Evolutionary conservation across 1,140 invertebrate species (phyloP).

Genomic region (Radopholus similis): DNA sequence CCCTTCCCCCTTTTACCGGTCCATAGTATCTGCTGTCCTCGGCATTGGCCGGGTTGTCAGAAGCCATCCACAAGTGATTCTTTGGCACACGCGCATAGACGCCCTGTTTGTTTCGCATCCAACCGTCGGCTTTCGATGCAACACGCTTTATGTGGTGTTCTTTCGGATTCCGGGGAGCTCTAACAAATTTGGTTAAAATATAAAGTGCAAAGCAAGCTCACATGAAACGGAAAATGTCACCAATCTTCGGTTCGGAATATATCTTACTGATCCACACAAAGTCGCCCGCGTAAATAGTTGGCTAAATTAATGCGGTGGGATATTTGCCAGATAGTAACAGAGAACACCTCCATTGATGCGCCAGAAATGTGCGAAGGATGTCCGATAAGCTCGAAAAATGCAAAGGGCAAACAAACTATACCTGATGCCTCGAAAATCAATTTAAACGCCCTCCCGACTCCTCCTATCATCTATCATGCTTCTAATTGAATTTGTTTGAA

Average conservation of each 20-base stretch:
- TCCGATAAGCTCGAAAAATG: constrained; percentile 27
- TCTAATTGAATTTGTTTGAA: too few species aligned
- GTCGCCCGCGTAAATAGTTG: constrained; percentile 11
- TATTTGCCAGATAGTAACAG: background rate
- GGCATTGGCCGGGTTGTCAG: constrained; percentile 30
- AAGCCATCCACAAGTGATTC: constrained; percentile 36
- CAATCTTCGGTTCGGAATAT: background rate
- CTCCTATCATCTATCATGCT: too few species aligned
- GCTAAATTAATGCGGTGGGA: background rate
- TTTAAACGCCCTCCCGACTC: too few species aligned
- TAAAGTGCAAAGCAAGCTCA: background rate
- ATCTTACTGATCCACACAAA: constrained; percentile 18
- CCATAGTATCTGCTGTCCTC: constrained; percentile 35
- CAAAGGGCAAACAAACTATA: constrained; percentile 29
- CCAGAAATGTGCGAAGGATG: constrained; percentile 26
- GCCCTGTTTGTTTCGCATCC: background rate
- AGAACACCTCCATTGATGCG: constrained; percentile 33
- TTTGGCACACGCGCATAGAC: background rate
- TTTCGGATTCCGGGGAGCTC: constrained; percentile 26
- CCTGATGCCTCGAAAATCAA: too few species aligned
- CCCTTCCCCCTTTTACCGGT: constrained; percentile 17
- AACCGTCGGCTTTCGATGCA: background rate
- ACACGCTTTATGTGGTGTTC: constrained; percentile 31
- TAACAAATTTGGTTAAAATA: constrained; percentile 1
- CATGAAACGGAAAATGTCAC: constrained; percentile 35